Evolutionary conservation across 2,888 invertebrate species (phyloP).

Genomic region (Exocentrus adspersus): DNA sequence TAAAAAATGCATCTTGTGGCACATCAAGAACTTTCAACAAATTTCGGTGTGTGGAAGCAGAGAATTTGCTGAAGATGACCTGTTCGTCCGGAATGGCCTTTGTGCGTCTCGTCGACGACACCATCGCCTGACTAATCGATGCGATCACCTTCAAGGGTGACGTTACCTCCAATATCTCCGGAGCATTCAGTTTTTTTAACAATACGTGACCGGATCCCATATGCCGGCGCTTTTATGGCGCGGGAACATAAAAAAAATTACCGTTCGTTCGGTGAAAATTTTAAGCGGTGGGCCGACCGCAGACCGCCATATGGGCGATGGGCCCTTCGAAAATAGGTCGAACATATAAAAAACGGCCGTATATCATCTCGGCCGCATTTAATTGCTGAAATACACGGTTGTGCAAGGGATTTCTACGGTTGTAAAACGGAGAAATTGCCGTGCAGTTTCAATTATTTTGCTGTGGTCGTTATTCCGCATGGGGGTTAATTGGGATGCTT

Average conservation of each 20-base stretch:
- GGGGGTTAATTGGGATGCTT: neutral
- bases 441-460: slow-evolving; percentile 4
- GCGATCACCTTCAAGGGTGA: slow-evolving; percentile 12
- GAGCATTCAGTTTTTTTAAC: slow-evolving; percentile 49
- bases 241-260: slow-evolving; percentile 53
- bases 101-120: neutral
- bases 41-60: neutral
- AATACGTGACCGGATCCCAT: slow-evolving; percentile 56
- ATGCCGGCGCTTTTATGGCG: slow-evolving; percentile 53
- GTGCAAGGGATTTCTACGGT: slow-evolving; percentile 26
- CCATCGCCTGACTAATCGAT: neutral
- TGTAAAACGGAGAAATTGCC: slow-evolving; percentile 24
- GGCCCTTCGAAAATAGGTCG: slow-evolving; percentile 26
- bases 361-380: slow-evolving; percentile 5
- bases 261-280: slow-evolving; percentile 54
- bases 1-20: too few species aligned
- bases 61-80: neutral
- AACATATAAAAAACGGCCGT: slow-evolving; percentile 12
- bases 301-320: slow-evolving; percentile 23
- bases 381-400: slow-evolving; percentile 13
- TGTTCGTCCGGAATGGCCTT: neutral
- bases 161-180: slow-evolving; percentile 31
- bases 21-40: neutral
- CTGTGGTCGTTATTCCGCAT: neutral
- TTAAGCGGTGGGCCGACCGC: slow-evolving; percentile 48